Percentiles rank a stretch among this genome's conserved stretches.
Conservation (phyloP, 2,888 invertebrate genomes). For the Salticus scenicus region DNA sequence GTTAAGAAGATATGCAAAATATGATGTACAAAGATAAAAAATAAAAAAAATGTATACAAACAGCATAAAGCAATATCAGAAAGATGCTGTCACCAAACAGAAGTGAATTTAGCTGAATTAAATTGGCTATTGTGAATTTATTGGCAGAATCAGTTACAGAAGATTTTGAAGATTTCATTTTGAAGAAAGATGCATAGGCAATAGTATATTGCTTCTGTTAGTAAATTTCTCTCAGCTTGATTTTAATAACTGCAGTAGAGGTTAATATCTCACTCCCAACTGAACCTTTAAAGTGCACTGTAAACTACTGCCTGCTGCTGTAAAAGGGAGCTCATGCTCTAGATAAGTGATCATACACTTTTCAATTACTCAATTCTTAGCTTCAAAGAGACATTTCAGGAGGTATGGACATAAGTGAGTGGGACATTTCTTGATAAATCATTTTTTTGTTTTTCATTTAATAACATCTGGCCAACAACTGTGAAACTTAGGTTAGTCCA, state of each 20-base stretch:
- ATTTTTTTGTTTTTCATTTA: slow-evolving; percentile 34
- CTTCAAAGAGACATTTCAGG: slow-evolving; percentile 65
- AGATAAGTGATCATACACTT: slow-evolving; percentile 69
- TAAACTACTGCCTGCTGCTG: slow-evolving; percentile 55
- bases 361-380: slow-evolving; percentile 49
- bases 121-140: background rate
- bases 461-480: slow-evolving; percentile 67
- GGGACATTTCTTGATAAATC: slow-evolving; percentile 63
- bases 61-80: slow-evolving; percentile 23
- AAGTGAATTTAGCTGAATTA: slow-evolving; percentile 22
- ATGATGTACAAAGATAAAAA: background rate
- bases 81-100: slow-evolving; percentile 58
- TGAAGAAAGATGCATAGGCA: slow-evolving; percentile 31
- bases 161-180: slow-evolving; percentile 18
- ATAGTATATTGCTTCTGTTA: slow-evolving; percentile 49
- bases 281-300: slow-evolving; percentile 39
- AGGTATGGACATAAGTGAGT: slow-evolving; percentile 65
- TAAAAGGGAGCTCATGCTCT: slow-evolving; percentile 60
- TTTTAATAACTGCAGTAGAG: slow-evolving; percentile 27
- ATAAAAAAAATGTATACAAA: slow-evolving; percentile 6
- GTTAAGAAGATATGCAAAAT: slow-evolving; percentile 3
- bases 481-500: slow-evolving; percentile 67
- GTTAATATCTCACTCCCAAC: slow-evolving; percentile 22
- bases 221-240: slow-evolving; percentile 31
- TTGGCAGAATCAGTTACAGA: slow-evolving; percentile 42